Evolutionary conservation across 2,888 invertebrate species (phyloP).

Genomic region (Lasioglossum leucozonium): DNA sequence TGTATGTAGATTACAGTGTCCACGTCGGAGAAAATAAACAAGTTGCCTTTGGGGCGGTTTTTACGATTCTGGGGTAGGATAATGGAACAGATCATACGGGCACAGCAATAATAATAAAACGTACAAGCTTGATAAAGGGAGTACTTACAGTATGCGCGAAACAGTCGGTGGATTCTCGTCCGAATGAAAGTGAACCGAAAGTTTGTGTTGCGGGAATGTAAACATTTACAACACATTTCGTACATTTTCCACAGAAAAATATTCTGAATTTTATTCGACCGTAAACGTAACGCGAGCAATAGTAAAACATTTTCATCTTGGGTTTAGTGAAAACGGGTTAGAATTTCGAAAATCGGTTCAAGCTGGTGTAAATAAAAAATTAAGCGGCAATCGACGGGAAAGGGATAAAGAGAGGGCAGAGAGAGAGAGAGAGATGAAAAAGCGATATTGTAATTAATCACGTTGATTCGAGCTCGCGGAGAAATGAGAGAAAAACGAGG

Average conservation of each 20-base stretch:
- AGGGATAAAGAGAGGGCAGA: neutral
- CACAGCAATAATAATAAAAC: neutral
- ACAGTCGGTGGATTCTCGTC: neutral
- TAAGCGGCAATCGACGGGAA: conserved; percentile 45
- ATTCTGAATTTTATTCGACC: neutral
- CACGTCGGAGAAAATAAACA: neutral
- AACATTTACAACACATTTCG: neutral
- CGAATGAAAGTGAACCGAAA: neutral
- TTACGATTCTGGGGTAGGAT: neutral
- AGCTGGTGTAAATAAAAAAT: conserved; percentile 15
- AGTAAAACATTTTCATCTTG: neutral
- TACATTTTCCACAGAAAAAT: neutral
- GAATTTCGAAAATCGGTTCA: conserved; percentile 7
- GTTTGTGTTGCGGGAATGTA: neutral
- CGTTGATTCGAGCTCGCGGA: conserved; percentile 45
- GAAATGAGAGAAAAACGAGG: conserved; percentile 1
- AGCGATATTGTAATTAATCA: conserved; percentile 68
- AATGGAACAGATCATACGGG: neutral
- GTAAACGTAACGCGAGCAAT: neutral
- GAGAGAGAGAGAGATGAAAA: conserved; percentile 37
- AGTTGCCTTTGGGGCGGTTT: neutral
- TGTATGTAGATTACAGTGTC: neutral
- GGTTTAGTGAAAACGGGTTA: neutral
- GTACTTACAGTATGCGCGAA: neutral
- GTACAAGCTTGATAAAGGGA: neutral